Base-by-base conservation (phyloP, 2,888 invertebrate genomes). In the Lasioglossum lativentre region DNA sequence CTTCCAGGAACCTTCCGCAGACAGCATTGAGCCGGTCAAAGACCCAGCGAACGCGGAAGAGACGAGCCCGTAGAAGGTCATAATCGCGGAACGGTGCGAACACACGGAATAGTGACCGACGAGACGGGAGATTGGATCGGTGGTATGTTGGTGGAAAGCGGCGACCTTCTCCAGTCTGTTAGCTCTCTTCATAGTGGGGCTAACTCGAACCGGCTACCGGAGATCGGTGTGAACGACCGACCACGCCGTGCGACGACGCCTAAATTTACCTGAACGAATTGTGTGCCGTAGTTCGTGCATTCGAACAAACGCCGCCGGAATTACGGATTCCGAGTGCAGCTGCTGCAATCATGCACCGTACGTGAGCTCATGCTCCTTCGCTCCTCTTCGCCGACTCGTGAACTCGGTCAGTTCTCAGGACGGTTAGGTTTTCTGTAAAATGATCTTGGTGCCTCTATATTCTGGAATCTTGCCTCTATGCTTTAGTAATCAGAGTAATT, bases 181-280 rank as follows among this genome's bases (percentile, higher is more conserved):
- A 19, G 38, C 38, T 38, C 23, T 38, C 68, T 38, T 34, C n/a
- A n/a, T 38, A 23, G 68, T n/a, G 34, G 38, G 40, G 38, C 12
- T 38, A 10, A 40, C 68, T 12, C n/a, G 38, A n/a, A 68, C 40
- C 68, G 38, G 34, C 47, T 30, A 19, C 68, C 23, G 52, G 45
- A 59, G 66, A 52, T 47, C 81, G 66, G 82, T 78, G 82, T 82
- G 75, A 85, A 85, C 70, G 82, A 78, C 82, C 82, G 42, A 2
- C 74, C 19, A 5, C 30, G 34, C 38, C 34, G n/a, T 63, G 63
- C 63, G 56, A 52, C 74, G 45, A 27, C 42, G 70, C 5, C 68
- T 82, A 70, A 79, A 71, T 82, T 78, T 78, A 82, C 78, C 75
- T 79, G 79, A 59, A 78, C 40, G 59, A 47, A 79, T 79, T 82